phyloP scores from a whole-genome alignment of 37 sponge, comb jelly and placozoan species.

The Ephydatia muelleri region DNA sequence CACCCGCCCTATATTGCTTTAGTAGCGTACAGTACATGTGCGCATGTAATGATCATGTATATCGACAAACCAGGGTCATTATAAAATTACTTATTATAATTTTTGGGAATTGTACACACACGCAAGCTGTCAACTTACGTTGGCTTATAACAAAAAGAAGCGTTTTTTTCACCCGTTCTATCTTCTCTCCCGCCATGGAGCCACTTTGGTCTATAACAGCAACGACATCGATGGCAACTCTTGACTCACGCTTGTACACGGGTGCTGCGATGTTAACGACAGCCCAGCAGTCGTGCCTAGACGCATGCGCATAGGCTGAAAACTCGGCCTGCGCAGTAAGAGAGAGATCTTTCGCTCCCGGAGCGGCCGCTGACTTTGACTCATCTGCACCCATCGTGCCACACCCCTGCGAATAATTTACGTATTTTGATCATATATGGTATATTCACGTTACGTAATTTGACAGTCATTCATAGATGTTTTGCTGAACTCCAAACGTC shows the following conservation, averaged over 20 bases:
- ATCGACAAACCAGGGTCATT: too few relatives aligned
- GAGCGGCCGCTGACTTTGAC: not conserved
- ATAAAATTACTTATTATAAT: not conserved
- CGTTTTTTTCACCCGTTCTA: conserved; percentile 82
- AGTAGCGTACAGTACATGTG: too few relatives aligned
- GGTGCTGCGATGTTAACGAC: conserved; percentile 74
- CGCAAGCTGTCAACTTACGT: conserved; percentile 72
- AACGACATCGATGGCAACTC: conserved; percentile 80
- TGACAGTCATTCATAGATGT: too few relatives aligned
- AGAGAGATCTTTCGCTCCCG: not conserved
- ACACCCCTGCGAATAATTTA: too few relatives aligned
- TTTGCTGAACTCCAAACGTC: too few relatives aligned
- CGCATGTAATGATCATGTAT: too few relatives aligned
- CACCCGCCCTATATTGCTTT: too few relatives aligned
- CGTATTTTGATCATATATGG: too few relatives aligned
- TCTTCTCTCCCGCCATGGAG: conserved; percentile 80
- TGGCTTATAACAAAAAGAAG: conserved; percentile 86
- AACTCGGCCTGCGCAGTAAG: conserved; percentile 44
- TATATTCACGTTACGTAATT: too few relatives aligned
- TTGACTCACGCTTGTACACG: conserved; percentile 68
- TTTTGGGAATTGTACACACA: too few relatives aligned
- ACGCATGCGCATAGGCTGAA: conserved; percentile 40
- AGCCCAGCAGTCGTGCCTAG: conserved; percentile 69
- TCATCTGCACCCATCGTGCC: not conserved
- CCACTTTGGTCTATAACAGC: conserved; percentile 93